These are phyloP conservation scores for Papilio aristodemus DNA, from an alignment of 1,140 invertebrate genomes.

Conservation along the genomic window DNA sequence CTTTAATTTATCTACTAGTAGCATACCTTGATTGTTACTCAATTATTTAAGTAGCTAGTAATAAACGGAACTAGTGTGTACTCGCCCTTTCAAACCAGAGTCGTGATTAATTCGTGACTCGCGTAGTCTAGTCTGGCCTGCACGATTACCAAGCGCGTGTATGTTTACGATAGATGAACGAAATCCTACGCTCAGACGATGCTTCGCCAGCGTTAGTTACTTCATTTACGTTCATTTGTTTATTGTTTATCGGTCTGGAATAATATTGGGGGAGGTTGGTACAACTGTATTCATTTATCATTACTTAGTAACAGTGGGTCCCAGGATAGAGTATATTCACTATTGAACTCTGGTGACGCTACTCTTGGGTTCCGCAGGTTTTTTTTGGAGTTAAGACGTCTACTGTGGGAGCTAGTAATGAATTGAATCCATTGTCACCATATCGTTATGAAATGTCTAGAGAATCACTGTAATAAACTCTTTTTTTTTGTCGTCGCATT, in stretches of 20 bases:
- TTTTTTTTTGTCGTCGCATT: too few species aligned
- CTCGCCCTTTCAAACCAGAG: not conserved
- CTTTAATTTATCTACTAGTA: too few species aligned
- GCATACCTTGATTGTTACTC: too few species aligned
- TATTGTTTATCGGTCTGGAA: not conserved
- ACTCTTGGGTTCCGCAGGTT: too few species aligned
- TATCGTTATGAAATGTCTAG: too few species aligned
- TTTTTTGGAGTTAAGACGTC: too few species aligned
- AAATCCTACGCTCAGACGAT: conserved; percentile 4
- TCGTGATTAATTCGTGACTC: conserved; percentile 8
- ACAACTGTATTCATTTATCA: not conserved
- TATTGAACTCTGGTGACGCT: too few species aligned
- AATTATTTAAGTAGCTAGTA: not conserved
- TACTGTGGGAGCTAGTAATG: too few species aligned
- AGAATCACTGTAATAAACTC: too few species aligned
- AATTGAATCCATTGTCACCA: too few species aligned
- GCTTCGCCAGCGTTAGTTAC: not conserved
- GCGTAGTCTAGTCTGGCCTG: conserved; percentile 19
- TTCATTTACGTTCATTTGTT: conserved; percentile 20
- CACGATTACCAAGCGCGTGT: not conserved
- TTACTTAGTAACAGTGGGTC: too few species aligned
- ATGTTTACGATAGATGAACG: conserved; percentile 12
- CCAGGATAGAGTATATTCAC: too few species aligned
- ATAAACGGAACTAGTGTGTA: not conserved
- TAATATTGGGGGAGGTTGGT: not conserved